Base-by-base conservation (phyloP, 2,797 vertebrate genomes). In the Myiothlypis chrysogaster region DNA sequence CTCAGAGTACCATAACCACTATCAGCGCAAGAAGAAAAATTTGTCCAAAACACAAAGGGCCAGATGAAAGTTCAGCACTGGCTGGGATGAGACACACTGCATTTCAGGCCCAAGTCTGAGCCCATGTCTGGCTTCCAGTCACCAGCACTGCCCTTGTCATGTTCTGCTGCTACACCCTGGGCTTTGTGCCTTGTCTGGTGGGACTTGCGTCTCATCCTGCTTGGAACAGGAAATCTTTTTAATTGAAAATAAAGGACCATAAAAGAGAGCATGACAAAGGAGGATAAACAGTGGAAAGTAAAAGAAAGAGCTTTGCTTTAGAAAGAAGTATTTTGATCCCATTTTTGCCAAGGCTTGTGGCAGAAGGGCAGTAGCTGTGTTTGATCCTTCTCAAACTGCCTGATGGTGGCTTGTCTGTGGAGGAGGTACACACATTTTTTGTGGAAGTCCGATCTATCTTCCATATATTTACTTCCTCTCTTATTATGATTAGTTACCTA, bases 131-230 rank as follows among this genome's bases (percentile, higher is more conserved):
- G 13, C 16, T 72, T 63, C 22, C 39, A 21, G 43, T 25, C 63
- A 34, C 22, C 3, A 11, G 15, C 21, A 30, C 32, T 77, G 53
- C 22, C 47, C 7, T 44, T 64, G 14, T 15, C 0, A 0, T 9
- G 9, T 79, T 23, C 21, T 71, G 43, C 34, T 1, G 1, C 13
- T 15, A 2, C 12, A 21, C 10, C 35, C 46, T 53, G 28, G 37
- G 37, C 13, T 75, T 46, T 25, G n/a, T 20, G 15, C 46, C 66
- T 41, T 18, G 3, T 18, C 32, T 27, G 11, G 5, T n/a, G 46
- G 28, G 18, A 70, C 25, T 43, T 53, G 23, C 1, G 7, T 43
- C 47, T 55, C 3, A 0, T 70, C 44, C 63, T 83, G n/a, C 80
- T 87, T 34, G 55, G 39, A 41, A 21, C 23, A 35, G 30, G 32